phyloP scores from a whole-genome alignment of 2,888 invertebrate species.

The Bembecia ichneumoniformis region DNA sequence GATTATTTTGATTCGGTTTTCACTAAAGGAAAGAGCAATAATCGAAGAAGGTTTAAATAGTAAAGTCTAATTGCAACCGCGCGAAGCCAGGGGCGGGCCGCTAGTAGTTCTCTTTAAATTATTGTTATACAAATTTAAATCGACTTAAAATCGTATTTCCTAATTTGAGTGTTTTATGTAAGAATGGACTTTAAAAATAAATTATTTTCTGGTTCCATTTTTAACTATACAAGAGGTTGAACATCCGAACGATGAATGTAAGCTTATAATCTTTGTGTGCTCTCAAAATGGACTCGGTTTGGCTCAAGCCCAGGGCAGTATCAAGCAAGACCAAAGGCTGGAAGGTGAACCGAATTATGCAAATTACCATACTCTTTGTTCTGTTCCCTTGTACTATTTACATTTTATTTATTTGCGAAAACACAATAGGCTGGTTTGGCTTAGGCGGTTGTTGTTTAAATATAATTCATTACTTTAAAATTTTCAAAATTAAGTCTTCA shows the following conservation, averaged over 20 bases:
- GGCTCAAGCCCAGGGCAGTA: slow-evolving; percentile 53
- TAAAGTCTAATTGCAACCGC: too few relatives aligned
- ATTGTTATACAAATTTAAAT: too few relatives aligned
- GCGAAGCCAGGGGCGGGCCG: too few relatives aligned
- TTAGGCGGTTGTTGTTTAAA: not conserved
- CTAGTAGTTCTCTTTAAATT: too few relatives aligned
- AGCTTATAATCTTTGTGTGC: slow-evolving; percentile 56
- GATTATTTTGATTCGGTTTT: too few relatives aligned
- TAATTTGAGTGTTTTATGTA: not conserved
- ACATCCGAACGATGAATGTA: slow-evolving; percentile 29
- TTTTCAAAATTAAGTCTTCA: not conserved
- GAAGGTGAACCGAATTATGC: slow-evolving; percentile 68
- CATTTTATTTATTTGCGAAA: slow-evolving; percentile 61
- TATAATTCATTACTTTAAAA: not conserved
- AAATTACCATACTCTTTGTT: slow-evolving; percentile 66
- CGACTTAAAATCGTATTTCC: too few relatives aligned
- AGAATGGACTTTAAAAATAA: not conserved
- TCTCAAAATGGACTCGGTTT: slow-evolving; percentile 55
- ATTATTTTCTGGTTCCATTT: not conserved
- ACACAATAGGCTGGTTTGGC: slow-evolving; percentile 21
- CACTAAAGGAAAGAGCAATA: too few relatives aligned
- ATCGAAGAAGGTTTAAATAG: too few relatives aligned
- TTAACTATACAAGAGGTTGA: not conserved
- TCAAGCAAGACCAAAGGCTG: slow-evolving; percentile 43
- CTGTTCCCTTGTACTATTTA: slow-evolving; percentile 52